phyloP scores from a whole-genome alignment of 2,797 vertebrate species.

The Leucoraja ocellata region DNA sequence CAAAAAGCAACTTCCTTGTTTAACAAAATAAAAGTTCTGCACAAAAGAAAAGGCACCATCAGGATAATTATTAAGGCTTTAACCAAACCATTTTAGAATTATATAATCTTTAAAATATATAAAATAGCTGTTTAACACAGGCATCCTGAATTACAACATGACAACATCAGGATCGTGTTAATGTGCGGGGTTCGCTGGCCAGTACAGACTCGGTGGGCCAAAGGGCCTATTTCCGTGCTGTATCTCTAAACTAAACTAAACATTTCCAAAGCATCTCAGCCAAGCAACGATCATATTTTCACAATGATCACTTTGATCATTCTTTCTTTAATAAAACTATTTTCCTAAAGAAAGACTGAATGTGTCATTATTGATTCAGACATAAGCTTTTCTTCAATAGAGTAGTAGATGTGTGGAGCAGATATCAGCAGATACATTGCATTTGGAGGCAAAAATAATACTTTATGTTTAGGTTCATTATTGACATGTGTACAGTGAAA shows the following conservation, averaged over 20 bases:
- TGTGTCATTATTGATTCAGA: background rate
- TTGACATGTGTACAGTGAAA: no score
- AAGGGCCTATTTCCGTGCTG: no score
- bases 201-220: no score
- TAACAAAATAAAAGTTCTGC: slow-evolving; percentile 32
- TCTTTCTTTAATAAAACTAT: background rate
- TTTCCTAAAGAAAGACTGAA: no score
- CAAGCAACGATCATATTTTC: background rate
- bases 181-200: no score
- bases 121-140: background rate
- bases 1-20: background rate
- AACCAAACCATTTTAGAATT: background rate
- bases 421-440: background rate
- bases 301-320: background rate
- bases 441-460: background rate
- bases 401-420: background rate
- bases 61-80: background rate
- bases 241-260: no score
- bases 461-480: background rate
- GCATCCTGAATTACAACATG: background rate
- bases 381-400: background rate
- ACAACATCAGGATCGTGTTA: no score
- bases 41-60: background rate
- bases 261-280: no score
- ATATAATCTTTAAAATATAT: background rate